Evolutionary conservation across 2,888 invertebrate species (phyloP).

Genomic region (Stomorhina lunata): DNA sequence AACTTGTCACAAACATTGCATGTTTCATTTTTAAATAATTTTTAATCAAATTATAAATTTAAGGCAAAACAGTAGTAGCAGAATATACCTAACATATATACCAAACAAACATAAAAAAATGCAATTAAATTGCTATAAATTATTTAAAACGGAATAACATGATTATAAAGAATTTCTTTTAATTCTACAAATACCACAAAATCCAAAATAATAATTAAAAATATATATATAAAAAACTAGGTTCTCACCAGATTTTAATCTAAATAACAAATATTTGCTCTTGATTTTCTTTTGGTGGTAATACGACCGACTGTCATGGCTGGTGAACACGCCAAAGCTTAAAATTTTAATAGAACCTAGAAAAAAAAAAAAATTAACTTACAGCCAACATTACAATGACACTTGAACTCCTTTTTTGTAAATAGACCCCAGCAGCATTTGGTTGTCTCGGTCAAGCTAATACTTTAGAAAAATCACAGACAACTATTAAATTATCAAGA

Average conservation of each 20-base stretch:
- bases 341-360: conserved; percentile 11
- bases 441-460: too few species aligned
- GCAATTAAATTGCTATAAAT: conserved; percentile 59
- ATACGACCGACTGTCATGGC: conserved; percentile 65
- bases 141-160: conserved; percentile 31
- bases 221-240: background rate
- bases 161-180: conserved; percentile 31
- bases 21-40: conserved; percentile 13
- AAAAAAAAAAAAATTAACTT: background rate
- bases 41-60: background rate
- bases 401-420: conserved; percentile 48
- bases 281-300: conserved; percentile 61
- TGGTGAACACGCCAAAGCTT: conserved; percentile 57
- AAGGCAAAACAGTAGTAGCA: background rate
- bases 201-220: conserved; percentile 6
- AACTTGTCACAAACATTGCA: conserved; percentile 28
- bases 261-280: conserved; percentile 58
- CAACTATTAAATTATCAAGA: conserved; percentile 40
- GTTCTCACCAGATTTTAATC: conserved; percentile 64
- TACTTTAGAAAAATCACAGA: background rate
- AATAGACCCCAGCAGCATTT: background rate
- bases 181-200: conserved; percentile 21
- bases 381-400: conserved; percentile 32
- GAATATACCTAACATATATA: background rate
- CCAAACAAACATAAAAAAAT: background rate